Evolutionary conservation across 1,140 invertebrate genomes (phyloP), one percentile per base, ranked within the genome.

Genomic region (Drosophila quadrilineata): DNA sequence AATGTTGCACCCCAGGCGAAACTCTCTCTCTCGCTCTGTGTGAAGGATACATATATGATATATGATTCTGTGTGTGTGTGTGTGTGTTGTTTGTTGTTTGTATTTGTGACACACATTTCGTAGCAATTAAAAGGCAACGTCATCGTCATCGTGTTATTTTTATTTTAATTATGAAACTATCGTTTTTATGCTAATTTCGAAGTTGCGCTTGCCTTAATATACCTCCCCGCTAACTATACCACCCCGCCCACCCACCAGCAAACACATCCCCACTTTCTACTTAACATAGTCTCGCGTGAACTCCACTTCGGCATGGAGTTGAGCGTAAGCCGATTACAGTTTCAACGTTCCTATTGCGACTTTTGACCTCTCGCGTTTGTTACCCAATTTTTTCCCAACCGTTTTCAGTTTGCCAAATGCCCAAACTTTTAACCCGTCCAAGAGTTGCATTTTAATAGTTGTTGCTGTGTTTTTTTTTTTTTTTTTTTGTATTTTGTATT

Each of bases 91-190:
- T 6, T 40, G 43, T n/a, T 28, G 26, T n/a, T 45, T 24, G 43
- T 45, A 22, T 46, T 36, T 59, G 21, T 53, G 56, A 26, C 50
- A 54, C 69, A 77, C 69, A 72, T 77, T 77, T 21, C 35, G 21
- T 31, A 48, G 69, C 74, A 77, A 77, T 73, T 77, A 77, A 76
- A 76, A 67, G 35, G n/a, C n/a, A n/a, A n/a, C n/a, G n/a, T n/a
- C n/a, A n/a, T n/a, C n/a, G n/a, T 26, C 28, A 17, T 16, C 40
- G 56, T 49, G 41, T 71, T 56, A 68, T 71, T 76, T 71, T 65
- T 71, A 76, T 76, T 76, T 76, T 71, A 76, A 76, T 76, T 76
- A 68, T 57, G 71, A 71, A 76, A 62, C 73, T 56, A 76, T 71
- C 76, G 65, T 60, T 41, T n/a, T 36, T 72, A 67, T 75, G 56